Percentiles rank a stretch among this genome's conserved stretches.
Evolutionary conservation across 2,113 vertebrate genomes (phyloP).

Genomic region (Orcinus orca): DNA sequence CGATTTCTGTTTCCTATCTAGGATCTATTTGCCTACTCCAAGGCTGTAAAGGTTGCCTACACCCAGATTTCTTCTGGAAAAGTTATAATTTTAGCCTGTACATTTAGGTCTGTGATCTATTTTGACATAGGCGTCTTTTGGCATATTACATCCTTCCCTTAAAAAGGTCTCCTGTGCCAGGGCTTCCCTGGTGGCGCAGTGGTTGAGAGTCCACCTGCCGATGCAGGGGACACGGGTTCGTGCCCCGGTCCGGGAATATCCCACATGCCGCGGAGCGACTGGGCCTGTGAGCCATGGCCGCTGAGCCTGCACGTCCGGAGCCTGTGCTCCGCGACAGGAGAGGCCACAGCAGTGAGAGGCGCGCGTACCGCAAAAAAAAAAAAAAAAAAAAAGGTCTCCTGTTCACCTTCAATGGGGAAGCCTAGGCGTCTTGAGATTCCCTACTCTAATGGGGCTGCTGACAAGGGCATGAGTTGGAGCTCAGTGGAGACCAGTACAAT

Average conservation of each 20-base stretch:
- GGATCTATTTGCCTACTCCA: neutral
- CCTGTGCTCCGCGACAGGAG: too few species aligned
- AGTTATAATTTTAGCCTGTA: neutral
- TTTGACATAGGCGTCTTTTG: neutral
- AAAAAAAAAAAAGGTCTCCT: neutral
- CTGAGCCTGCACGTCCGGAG: too few species aligned
- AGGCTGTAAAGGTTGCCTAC: neutral
- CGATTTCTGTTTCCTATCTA: neutral
- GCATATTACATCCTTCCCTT: neutral
- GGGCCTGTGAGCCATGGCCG: too few species aligned
- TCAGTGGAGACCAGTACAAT: neutral
- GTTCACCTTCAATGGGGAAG: neutral
- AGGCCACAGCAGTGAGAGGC: too few species aligned
- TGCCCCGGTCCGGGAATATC: too few species aligned
- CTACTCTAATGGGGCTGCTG: neutral
- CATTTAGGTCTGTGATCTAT: neutral
- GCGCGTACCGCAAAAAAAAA: accelerated
- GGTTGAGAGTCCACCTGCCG: too few species aligned
- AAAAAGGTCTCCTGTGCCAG: neutral
- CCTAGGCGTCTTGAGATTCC: too few species aligned
- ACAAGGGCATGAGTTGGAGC: neutral
- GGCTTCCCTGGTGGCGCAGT: too few species aligned
- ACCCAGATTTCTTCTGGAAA: neutral
- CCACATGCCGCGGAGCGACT: too few species aligned
- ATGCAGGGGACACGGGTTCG: too few species aligned